Base-by-base conservation (phyloP, 2,888 invertebrate genomes). In the Caradrina clavipalpis region DNA sequence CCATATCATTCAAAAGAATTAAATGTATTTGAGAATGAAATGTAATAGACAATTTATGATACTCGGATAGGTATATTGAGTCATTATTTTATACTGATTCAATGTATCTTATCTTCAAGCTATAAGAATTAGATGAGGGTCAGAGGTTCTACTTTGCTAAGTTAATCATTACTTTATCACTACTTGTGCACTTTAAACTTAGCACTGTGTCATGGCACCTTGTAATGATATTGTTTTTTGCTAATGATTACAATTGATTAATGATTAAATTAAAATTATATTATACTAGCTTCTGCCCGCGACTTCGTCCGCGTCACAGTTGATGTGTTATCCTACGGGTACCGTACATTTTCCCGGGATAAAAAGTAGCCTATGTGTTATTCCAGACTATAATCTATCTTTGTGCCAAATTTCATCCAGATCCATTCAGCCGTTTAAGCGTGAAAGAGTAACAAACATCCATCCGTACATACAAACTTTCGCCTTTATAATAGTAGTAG, bases 121-220 rank as follows among this genome's bases (percentile, higher is more conserved):
- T 31, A 55, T 45, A 55, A 54, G 42, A 55, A n/a, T 45, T 58
- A 69, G 58, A 26, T 73, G 49, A 57, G 69, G 75, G 69, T 58
- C 76, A 54, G 10, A 39, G 26, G 72, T 50, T 50, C 35, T 50
- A 21, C 15, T 51, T 51, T 1, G 21, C 50, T 26, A 22, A 57
- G 47, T 49, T 49, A 22, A 58, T 58, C 47, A 72, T 49, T 15
- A 57, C 2, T 63, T 35, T 57, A 58, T 75, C 42, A 58, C 17
- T 73, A 22, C 22, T 69, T 62, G 42, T 26, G 19, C 49, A 55
- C 22, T 45, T 73, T 15, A 50, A 45, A 56, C 42, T 56, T 64
- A 55, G 42, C 17, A 49, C 55, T 45, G 21, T 62, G 17, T 19
- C 19, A 45, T 49, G 26, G 5, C 15, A 58, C 19, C 31, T 51